phyloP scores from a whole-genome alignment of 2,113 vertebrate genomes.

The Urocolius indicus region DNA sequence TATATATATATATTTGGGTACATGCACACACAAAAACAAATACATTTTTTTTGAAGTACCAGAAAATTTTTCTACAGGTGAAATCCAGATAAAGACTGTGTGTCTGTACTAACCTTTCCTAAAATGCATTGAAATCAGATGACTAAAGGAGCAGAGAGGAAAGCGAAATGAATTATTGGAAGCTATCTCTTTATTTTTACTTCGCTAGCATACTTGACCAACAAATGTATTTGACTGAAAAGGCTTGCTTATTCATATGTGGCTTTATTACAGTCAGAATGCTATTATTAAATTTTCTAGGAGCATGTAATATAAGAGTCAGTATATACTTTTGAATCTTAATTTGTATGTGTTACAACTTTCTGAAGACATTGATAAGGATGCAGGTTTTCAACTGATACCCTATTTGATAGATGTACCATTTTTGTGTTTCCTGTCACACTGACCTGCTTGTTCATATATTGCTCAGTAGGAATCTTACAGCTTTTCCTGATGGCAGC shows the following conservation, averaged over 20 bases:
- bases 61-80: neutral
- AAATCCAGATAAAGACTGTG: neutral
- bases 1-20: neutral
- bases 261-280: neutral
- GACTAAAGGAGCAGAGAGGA: neutral
- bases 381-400: neutral
- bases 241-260: neutral
- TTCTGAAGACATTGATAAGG: neutral
- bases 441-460: neutral
- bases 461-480: neutral
- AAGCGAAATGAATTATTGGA: neutral
- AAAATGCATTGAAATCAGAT: neutral
- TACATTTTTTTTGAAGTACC: neutral
- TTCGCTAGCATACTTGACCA: neutral
- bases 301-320: neutral
- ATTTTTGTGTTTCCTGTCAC: neutral
- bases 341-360: neutral
- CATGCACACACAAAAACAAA: neutral
- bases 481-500: neutral
- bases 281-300: neutral
- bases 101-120: neutral
- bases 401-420: neutral
- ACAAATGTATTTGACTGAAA: neutral
- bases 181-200: neutral
- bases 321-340: neutral